Percentiles rank a stretch among this genome's conserved stretches.
Evolutionary conservation across 37 sponge, comb jelly and placozoan species (phyloP).

Genomic region (Dysidea cf. avara): DNA sequence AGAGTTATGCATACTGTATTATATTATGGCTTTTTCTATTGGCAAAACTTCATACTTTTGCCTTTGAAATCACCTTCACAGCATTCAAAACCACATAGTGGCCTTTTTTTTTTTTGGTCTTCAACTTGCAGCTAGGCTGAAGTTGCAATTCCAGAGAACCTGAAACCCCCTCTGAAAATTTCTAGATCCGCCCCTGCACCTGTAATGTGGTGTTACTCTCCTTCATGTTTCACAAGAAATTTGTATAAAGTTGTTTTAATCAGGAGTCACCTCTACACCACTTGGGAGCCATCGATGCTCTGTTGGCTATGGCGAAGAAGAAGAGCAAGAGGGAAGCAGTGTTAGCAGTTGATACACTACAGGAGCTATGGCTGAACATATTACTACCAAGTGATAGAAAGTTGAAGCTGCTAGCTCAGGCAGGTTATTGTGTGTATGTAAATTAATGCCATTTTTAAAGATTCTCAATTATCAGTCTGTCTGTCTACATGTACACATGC

Average conservation of each 20-base stretch:
- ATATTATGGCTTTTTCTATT: too few relatives aligned
- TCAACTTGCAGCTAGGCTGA: too few relatives aligned
- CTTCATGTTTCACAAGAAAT: too few relatives aligned
- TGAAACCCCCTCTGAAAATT: too few relatives aligned
- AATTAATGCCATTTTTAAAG: background rate
- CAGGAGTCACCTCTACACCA: constrained; percentile 96
- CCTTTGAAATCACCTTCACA: too few relatives aligned
- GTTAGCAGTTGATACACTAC: constrained; percentile 70
- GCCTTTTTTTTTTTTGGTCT: too few relatives aligned
- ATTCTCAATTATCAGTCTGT: background rate
- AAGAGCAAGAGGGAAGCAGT: constrained; percentile 87
- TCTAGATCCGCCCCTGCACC: too few relatives aligned
- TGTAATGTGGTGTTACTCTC: too few relatives aligned
- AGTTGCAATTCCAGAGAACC: too few relatives aligned
- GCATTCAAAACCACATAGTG: too few relatives aligned
- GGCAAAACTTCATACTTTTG: too few relatives aligned
- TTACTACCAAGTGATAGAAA: constrained; percentile 90
- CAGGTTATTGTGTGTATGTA: constrained; percentile 1
- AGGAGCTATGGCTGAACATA: constrained; percentile 77
- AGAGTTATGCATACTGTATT: too few relatives aligned
- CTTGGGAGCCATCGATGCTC: constrained; percentile 57
- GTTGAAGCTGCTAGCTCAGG: constrained; percentile 66
- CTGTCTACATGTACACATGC: background rate
- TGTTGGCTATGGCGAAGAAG: constrained; percentile 83
- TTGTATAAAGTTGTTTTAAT: background rate